Base-by-base conservation (phyloP, 2,113 vertebrate genomes). In the Oreocharis arfaki region DNA sequence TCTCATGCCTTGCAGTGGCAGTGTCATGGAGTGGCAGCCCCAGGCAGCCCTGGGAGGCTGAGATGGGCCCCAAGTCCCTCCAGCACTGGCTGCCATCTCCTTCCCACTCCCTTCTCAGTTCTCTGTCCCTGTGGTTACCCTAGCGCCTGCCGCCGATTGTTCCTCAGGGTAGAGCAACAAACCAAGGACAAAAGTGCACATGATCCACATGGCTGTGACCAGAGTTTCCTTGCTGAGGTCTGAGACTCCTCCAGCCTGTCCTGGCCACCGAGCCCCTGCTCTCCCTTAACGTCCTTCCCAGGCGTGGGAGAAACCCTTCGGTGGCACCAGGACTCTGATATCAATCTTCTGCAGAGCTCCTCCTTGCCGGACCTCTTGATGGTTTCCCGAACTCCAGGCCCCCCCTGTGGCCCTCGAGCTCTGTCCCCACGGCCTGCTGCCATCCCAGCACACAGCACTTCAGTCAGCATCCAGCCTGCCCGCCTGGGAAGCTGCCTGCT, bases 291-390 rank as follows among this genome's bases (percentile, higher is more conserved):
- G 6, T 60, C 86, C 87, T 95, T 96, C 65, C 91, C 95, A 92
- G 91, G 73, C 0, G 0, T 60, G 32, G 70, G 32, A 47, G 70
- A 56, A 94, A 59, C 0, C 0, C 46, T 49, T 52, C 2, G 7
- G 76, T 77, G 82, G n/a, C 86, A 92, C 44, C 70, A 53, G 65
- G 90, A 16, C 61, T 69, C 68, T 33, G 32, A 63, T 87, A 95
- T 97, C 95, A 91, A 90, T 95, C 94, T 95, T 76, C 52, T 24
- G 24, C 56, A 33, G 41, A 88, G 9, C 69, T 76, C 30, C 53
- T 89, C 65, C 74, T 93, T 3, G 0, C 35, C 73, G 65, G 71
- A 49, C 32, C 28, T 80, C 91, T 87, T 2, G 1, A 67, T 7
- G 1, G 20, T 87, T 96, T 89, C 92, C 87, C 32, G 2, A 79